phyloP scores from a whole-genome alignment of 2,888 invertebrate species.

The Cosmorhoe ocellata region DNA sequence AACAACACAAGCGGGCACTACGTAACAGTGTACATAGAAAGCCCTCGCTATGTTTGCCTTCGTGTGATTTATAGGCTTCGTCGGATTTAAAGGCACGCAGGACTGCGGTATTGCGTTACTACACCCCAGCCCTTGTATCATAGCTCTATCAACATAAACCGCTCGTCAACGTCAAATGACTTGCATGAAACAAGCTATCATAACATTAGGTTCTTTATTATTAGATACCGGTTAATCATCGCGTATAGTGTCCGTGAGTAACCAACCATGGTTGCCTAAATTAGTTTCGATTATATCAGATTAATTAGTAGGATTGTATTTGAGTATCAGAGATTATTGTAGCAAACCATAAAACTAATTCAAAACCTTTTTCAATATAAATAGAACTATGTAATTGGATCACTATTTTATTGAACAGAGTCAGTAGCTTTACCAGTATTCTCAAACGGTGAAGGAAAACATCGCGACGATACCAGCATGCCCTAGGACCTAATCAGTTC shows the following conservation, averaged over 20 bases:
- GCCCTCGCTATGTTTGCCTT: slow-evolving; percentile 77
- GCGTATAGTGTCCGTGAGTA: background rate
- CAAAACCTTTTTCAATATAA: too few species aligned
- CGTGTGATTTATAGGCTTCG: slow-evolving; percentile 83
- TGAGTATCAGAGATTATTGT: too few species aligned
- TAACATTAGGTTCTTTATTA: slow-evolving; percentile 4
- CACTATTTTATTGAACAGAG: too few species aligned
- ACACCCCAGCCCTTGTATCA: slow-evolving; percentile 45
- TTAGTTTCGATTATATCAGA: too few species aligned
- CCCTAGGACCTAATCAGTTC: too few species aligned
- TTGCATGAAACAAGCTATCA: slow-evolving; percentile 22
- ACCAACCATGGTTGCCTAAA: too few species aligned
- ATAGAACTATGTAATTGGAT: too few species aligned
- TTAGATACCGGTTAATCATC: slow-evolving; percentile 1
- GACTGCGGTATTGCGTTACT: slow-evolving; percentile 71
- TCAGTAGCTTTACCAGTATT: too few species aligned
- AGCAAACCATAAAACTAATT: too few species aligned
- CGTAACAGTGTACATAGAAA: slow-evolving; percentile 73
- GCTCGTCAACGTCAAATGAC: slow-evolving; percentile 20
- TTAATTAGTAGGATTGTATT: too few species aligned
- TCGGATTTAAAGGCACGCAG: slow-evolving; percentile 76
- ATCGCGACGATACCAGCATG: too few species aligned
- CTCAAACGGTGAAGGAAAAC: too few species aligned
- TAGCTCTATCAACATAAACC: slow-evolving; percentile 27
- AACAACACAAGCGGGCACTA: slow-evolving; percentile 51